phyloP scores from a whole-genome alignment of 2,113 vertebrate species.

The Ariopsis seemanni region DNA sequence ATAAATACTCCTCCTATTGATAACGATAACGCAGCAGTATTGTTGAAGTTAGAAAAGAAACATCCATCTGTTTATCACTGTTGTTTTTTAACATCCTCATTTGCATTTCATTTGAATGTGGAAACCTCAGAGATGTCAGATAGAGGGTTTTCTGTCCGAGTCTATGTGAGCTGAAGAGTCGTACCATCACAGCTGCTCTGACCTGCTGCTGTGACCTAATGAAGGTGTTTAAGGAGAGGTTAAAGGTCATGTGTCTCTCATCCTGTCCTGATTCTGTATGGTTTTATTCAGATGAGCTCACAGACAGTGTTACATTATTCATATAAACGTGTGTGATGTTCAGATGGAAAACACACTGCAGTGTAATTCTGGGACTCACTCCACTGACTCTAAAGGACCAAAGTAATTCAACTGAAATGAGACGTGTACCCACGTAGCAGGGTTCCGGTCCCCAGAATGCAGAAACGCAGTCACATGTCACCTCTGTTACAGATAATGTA shows the following conservation, averaged over 20 bases:
- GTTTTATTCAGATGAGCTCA: background rate
- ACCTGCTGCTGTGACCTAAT: background rate
- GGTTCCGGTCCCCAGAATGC: background rate
- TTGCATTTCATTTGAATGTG: background rate
- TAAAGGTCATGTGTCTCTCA: background rate
- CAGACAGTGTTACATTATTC: background rate
- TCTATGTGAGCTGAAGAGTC: background rate
- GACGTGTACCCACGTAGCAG: background rate
- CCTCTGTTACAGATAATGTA: background rate
- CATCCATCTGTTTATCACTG: background rate
- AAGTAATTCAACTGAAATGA: background rate
- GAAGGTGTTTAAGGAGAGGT: background rate
- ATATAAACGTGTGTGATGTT: background rate
- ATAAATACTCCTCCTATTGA: too few species aligned
- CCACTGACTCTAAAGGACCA: background rate
- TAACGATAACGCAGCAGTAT: background rate
- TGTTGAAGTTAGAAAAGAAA: background rate
- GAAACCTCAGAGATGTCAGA: background rate
- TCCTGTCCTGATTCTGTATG: background rate
- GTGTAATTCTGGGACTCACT: background rate
- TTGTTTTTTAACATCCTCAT: background rate
- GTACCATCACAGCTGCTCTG: background rate
- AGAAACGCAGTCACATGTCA: background rate
- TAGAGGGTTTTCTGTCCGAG: background rate
- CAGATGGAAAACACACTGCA: background rate